Evolutionary conservation across 2,113 vertebrate species (phyloP), one percentile per base, ranked within the genome.

Genomic region (Pluvianellus socialis): DNA sequence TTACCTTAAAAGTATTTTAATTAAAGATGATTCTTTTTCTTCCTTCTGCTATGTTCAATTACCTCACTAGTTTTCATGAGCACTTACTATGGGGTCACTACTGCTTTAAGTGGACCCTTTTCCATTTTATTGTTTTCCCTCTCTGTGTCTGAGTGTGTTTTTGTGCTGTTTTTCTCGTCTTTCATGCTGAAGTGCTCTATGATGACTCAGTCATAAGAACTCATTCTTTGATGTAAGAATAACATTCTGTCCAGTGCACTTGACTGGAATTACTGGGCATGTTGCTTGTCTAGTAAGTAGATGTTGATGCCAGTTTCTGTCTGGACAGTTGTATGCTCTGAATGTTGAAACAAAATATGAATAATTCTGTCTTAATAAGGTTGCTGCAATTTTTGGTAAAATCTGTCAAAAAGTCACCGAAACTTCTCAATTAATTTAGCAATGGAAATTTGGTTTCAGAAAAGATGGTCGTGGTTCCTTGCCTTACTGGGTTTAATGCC

Each of bases 181-280:
- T 92, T 94, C 49, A 21, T 82, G 19, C 30, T 96, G 89, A 95
- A 95, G 45, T 90, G 40, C 68, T 95, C 42, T 68, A 42, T 88
- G 79, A 91, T 96, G 77, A 79, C 86, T 88, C 59, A 96, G 72
- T 82, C 66, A 63, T 63, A 80, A 92, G 95, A 75, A 9, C 38
- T 81, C 71, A 75, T 95, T 96, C 92, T 88, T 80, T 79, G 84
- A 79, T 92, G 88, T 93, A 56, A 83, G 77, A 92, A 96, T 97
- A 96, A 88, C 90, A 97, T 94, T 97, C 80, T 94, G 45, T 95
- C 50, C 91, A 35, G 22, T 85, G 65, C 79, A 85, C 65, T 97
- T 35, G 27, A 82, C 94, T 92, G 63, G 89, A 97, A 96, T 96
- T 92, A 94, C 5, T 45, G 91, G 55, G 88, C 62, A 40, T 82